A percentile compares a stretch with the other conserved stretches of the same genome.
Conservation (phyloP, 1,140 invertebrate genomes). For the Saxidomus purpurata region DNA sequence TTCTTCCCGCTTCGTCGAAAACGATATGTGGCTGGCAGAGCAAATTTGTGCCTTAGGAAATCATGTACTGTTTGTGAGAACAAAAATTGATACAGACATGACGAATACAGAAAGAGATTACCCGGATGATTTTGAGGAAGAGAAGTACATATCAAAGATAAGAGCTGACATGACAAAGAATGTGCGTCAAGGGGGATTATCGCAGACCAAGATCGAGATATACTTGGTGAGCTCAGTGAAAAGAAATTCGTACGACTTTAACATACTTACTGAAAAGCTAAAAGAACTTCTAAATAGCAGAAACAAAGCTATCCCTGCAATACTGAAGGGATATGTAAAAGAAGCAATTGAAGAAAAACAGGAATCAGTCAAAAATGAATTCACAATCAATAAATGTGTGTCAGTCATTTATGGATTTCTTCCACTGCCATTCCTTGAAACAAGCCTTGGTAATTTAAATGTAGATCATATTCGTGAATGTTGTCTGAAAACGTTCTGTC, state of each 20-base stretch:
- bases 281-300: not conserved
- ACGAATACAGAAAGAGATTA: not conserved
- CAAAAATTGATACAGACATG: not conserved
- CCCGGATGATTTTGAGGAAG: not conserved
- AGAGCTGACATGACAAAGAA: not conserved
- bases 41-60: not conserved
- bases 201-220: not conserved
- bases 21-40: not conserved
- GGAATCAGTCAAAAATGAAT: not conserved
- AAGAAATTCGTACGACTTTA: not conserved
- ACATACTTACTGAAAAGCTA: not conserved
- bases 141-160: too few species aligned
- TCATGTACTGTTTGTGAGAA: not conserved
- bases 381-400: too few species aligned
- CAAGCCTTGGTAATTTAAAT: too few species aligned
- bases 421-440: too few species aligned
- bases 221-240: not conserved
- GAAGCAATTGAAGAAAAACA: not conserved
- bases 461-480: not conserved
- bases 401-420: too few species aligned
- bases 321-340: not conserved
- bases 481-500: not conserved
- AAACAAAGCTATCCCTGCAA: not conserved
- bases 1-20: not conserved
- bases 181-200: not conserved